Conservation (phyloP, 2,113 vertebrate species). For the Ptyas mucosa region DNA sequence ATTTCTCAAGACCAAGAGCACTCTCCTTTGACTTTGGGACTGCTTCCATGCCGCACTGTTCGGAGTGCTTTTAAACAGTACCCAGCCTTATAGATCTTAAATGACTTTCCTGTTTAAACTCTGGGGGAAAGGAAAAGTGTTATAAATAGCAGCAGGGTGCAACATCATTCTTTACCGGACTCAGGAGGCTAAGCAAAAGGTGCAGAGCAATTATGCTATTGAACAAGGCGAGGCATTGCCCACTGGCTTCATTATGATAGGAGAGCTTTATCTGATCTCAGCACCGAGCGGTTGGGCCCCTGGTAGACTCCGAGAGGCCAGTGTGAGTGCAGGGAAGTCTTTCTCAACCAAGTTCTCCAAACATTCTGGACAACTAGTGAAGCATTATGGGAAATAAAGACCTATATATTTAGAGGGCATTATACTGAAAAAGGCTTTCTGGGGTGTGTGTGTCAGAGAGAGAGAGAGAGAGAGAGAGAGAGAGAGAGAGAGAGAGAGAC, state of each 20-base stretch:
- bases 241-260: slow-evolving; percentile 56
- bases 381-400: not conserved
- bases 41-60: slow-evolving; percentile 32
- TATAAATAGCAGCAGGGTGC: slow-evolving; percentile 59
- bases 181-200: slow-evolving; percentile 50
- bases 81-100: slow-evolving; percentile 43
- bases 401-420: not conserved
- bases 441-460: not conserved
- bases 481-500: too few species aligned
- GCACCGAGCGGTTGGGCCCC: slow-evolving; percentile 40
- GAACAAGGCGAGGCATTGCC: slow-evolving; percentile 62
- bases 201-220: slow-evolving; percentile 55
- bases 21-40: slow-evolving; percentile 9
- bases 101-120: slow-evolving; percentile 53
- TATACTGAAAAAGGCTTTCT: not conserved
- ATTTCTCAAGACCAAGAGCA: slow-evolving; percentile 28
- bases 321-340: slow-evolving; percentile 19
- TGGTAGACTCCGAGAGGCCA: not conserved
- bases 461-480: not conserved
- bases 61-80: not conserved
- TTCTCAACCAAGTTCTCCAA: not conserved
- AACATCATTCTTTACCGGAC: slow-evolving; percentile 38
- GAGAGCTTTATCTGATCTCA: slow-evolving; percentile 55
- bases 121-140: slow-evolving; percentile 49
- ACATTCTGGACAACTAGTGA: not conserved